Evolutionary conservation across 2,888 invertebrate genomes (phyloP), one percentile per base, ranked within the genome.

Genomic region (Hirtodrosophila alboralis): DNA sequence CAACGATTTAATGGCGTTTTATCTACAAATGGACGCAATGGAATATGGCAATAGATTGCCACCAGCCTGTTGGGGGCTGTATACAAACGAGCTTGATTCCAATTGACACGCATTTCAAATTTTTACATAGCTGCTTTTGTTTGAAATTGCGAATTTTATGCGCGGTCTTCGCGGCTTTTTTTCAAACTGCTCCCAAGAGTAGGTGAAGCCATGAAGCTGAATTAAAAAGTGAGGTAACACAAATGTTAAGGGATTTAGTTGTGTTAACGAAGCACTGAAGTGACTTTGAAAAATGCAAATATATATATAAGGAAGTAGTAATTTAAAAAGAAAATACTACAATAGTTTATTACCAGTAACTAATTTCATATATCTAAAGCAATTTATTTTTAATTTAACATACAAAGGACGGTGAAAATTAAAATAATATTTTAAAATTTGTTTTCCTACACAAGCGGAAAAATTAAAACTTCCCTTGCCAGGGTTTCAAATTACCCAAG

Each of bases 1-100:
- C 74, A 74, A 61, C 57, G 61, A 79, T 79, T 80, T 64, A 69
- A 80, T 75, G 72, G 68, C 41, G 37, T 45, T 76, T 68, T 66
- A 57, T 59, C 59, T 61, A 59, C 38, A 53, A 52, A 44, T 57
- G 44, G 38, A 52, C 52, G 43, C 53, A 28, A 41, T 58, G 58
- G 49, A 57, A 49, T 40, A 48, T 40, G 48, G 31, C 49, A 52
- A 43, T 58, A 61, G 58, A 41, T 53, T 36, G 41, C 26, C 10
- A 4, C 18, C 16, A 21, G 43, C 38, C 44, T 18, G 40, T 40
- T 14, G 36, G 0, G 31, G 28, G n/a, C 7, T 27, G 12, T 27
- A 16, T 47, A 16, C 5, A 23, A 31, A 9, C 43, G 62, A 34
- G 26, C 49, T 27, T 23, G 30, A 12, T n/a, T 21, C 3, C 12